A percentile compares a stretch with the other conserved stretches of the same genome.
Conservation (phyloP, 2,113 vertebrate species). For the Phoxinus phoxinus region DNA sequence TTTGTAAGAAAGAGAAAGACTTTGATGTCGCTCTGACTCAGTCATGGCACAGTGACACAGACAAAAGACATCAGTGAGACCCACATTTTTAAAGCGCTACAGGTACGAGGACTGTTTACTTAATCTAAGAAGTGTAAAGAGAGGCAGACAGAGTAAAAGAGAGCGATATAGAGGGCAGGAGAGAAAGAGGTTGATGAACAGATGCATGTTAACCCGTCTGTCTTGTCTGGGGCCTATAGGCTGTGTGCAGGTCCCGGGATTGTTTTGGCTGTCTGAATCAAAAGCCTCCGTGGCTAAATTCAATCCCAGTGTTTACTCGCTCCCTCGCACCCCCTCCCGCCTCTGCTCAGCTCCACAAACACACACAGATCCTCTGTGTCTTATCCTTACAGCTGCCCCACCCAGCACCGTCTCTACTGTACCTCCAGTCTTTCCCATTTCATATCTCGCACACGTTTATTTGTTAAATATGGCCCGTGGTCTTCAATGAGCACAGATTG, state of each 20-base stretch:
- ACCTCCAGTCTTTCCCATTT: conserved; percentile 2
- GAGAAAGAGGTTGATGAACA: not conserved
- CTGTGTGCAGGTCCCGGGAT: conserved; percentile 2
- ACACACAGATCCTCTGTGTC: conserved; percentile 54
- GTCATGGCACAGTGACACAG: conserved; percentile 19
- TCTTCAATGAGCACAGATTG: not conserved
- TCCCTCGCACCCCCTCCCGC: conserved; percentile 30
- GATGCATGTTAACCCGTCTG: conserved; percentile 25
- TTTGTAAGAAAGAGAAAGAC: conserved; percentile 15
- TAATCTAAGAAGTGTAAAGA: not conserved
- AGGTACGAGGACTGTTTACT: not conserved
- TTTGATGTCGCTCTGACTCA: conserved; percentile 22
- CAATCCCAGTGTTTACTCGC: conserved; percentile 51
- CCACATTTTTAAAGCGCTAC: not conserved
- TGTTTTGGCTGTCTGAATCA: conserved; percentile 54
- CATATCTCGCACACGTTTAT: not conserved
- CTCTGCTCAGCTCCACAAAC: conserved; percentile 32
- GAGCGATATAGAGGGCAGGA: not conserved
- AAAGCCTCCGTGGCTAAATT: conserved; percentile 45
- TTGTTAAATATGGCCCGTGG: not conserved
- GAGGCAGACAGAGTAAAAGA: not conserved
- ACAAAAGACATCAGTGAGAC: not conserved
- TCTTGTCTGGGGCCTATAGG: conserved; percentile 33
- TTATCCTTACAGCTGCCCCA: conserved; percentile 43
- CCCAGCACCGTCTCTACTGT: conserved; percentile 20